Evolutionary conservation across 2,797 vertebrate genomes (phyloP).

Genomic region (Lagodon rhomboides): DNA sequence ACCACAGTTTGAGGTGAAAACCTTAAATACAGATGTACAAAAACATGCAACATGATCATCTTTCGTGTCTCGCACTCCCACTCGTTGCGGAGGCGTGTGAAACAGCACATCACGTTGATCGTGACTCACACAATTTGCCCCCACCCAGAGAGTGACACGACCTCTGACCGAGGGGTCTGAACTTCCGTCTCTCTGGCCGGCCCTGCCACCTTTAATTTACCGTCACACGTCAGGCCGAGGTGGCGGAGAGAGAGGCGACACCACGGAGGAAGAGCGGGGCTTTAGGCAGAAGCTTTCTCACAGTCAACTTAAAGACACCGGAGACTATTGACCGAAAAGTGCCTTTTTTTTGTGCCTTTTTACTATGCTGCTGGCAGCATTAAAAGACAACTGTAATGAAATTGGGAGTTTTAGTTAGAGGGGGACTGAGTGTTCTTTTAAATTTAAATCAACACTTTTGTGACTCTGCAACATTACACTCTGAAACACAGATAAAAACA

Average conservation of each 20-base stretch:
- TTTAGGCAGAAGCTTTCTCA: constrained; percentile 24
- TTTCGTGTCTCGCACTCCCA: background rate
- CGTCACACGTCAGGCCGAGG: constrained; percentile 62
- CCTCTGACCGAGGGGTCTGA: constrained; percentile 76
- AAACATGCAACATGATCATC: background rate
- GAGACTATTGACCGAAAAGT: background rate
- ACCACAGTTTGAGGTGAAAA: constrained; percentile 5
- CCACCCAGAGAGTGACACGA: constrained; percentile 69
- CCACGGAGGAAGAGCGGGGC: constrained; percentile 47
- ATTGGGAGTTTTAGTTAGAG: background rate
- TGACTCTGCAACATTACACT: background rate
- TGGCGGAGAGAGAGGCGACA: constrained; percentile 70
- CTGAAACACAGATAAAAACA: background rate
- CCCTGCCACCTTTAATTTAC: constrained; percentile 78
- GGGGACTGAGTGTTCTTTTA: background rate
- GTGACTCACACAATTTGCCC: constrained; percentile 49
- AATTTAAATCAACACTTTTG: background rate
- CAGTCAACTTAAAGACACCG: background rate
- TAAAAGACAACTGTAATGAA: background rate
- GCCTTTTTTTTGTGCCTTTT: background rate
- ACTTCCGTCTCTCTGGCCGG: constrained; percentile 68
- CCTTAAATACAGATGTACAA: background rate
- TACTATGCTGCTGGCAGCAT: no score
- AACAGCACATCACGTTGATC: constrained; percentile 32
- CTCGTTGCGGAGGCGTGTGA: constrained; percentile 36